Conservation (phyloP, 2,113 vertebrate genomes). For the Semnornis frantzii region DNA sequence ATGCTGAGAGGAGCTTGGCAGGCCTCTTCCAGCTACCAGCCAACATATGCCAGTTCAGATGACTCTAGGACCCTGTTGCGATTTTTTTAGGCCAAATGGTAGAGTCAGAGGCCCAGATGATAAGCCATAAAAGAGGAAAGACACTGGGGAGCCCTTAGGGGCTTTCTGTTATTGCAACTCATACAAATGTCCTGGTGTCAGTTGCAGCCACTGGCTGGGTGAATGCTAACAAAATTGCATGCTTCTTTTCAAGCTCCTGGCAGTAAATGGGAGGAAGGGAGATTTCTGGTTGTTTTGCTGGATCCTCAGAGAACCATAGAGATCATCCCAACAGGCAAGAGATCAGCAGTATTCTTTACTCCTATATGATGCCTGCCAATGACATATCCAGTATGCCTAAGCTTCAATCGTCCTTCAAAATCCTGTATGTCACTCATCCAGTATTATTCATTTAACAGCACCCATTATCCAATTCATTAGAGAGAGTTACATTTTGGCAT, state of each 20-base stretch:
- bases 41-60: neutral
- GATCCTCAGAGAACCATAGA: neutral
- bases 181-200: neutral
- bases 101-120: neutral
- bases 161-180: neutral
- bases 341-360: neutral
- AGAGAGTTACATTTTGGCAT: neutral
- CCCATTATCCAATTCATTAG: neutral
- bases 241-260: neutral
- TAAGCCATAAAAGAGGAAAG: neutral
- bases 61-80: neutral
- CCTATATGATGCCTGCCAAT: neutral
- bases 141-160: neutral
- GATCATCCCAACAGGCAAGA: neutral
- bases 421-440: neutral
- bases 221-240: neutral
- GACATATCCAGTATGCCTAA: neutral
- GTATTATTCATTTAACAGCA: neutral
- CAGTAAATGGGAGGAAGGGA: neutral
- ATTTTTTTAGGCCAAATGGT: neutral
- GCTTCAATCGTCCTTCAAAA: neutral
- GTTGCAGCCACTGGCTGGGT: neutral
- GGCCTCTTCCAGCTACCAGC: neutral
- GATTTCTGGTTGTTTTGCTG: neutral
- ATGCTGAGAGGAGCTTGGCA: accelerated